Evolutionary conservation across 1,140 invertebrate species (phyloP), one percentile per base, ranked within the genome.

Genomic region (Mylabris phalerata): DNA sequence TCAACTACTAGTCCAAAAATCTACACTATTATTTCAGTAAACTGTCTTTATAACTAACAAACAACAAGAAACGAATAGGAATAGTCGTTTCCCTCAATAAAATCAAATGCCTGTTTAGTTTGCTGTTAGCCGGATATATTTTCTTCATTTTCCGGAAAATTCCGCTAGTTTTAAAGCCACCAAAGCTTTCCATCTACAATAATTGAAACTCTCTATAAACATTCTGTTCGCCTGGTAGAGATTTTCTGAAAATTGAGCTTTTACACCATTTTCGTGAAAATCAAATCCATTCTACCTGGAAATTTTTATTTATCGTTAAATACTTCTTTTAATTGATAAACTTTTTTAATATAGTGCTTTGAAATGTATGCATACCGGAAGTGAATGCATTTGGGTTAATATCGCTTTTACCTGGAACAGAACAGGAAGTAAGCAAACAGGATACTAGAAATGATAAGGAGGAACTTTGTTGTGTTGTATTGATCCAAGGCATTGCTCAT

Each of bases 121-220:
- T 32, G 5, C 19, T 54, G 51, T 32, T 54, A 38, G 27, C 51
- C 51, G 51, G 43, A 32, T 46, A 54, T 9, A 45, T 45, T 45
- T 50, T 50, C 48, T 50, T 45, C 51, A 39, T 54, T 54, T 54
- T 54, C 51, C 51, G 51, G 51, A 54, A 54, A 54, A 54, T 46
- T 45, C 51, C 32, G 26, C 51, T 38, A n/a, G 9, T 27, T 45
- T 4, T 26, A 24, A 26, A 11, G n/a, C 25, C 9, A 27, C 42
- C 24, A 46, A 4, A 32, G 32, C 51, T 38, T 54, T 32, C 7
- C 32, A 19, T 19, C 19, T 19, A 4, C 32, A 32, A 32, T 7
- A 46, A 27, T 13, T 19, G 45, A 41, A 9, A 44, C 40, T 27
- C 45, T 45, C 42, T 54, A 19, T 19, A 32, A 32, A 32, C 27